Evolutionary conservation across 2,113 vertebrate genomes (phyloP), one percentile per base, ranked within the genome.

Genomic region (Hippocampus barbouri): DNA sequence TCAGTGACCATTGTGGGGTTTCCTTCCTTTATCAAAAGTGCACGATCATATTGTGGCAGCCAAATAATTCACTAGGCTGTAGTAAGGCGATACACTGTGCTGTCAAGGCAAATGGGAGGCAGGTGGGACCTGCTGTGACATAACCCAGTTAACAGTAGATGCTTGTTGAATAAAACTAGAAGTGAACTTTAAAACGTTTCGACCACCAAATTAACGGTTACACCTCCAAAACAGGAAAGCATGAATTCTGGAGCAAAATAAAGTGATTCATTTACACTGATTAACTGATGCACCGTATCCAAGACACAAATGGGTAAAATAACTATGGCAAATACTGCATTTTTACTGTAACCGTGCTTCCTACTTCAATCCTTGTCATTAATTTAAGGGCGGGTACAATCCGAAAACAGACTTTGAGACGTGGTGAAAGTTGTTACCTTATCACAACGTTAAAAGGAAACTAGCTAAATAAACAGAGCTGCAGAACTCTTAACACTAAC

Each of bases 91-190:
- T 63, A 74, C 60, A 69, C 71, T 73, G 63, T 78, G 65, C 72
- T 73, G 63, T 78, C 74, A 74, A 53, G 82, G 82, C 89, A 90
- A 89, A 90, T 87, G 89, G 87, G 87, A 70, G 77, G 84, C 84
- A 77, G 20, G 78, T 86, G 80, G 85, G 80, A 76, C 69, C 70
- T 57, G 62, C 70, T 72, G 81, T 88, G 87, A 82, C 66, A 74
- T 81, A 90, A 91, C 76, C 73, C 45, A 76, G 79, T 79, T 79
- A 85, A 85, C 68, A n/a, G 65, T 73, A 78, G 76, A 81, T 66
- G 75, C 80, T 64, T 64, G 78, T 69, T 77, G 67, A 85, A 76
- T 69, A 84, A 78, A 71, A 82, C 57, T 59, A 43, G 62, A 66
- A 68, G 72, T 71, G 69, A 65, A 75, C 70, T 54, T 72, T 64